phyloP scores from a whole-genome alignment of 2,113 vertebrate species.

The Silurus meridionalis region DNA sequence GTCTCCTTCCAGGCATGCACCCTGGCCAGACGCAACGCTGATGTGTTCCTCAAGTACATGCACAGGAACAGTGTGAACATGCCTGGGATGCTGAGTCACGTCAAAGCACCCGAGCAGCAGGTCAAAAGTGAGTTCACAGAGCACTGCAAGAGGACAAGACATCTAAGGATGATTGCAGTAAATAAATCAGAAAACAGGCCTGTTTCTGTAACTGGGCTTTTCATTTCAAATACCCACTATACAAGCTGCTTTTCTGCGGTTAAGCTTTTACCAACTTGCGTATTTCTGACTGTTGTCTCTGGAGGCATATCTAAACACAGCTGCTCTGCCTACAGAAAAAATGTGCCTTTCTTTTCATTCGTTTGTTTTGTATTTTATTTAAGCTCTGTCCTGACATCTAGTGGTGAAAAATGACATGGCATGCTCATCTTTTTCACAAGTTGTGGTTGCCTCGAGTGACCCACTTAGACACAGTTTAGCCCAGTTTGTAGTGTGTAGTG shows the following conservation, averaged over 20 bases:
- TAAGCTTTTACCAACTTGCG: constrained; percentile 20
- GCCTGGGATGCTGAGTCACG: constrained; percentile 96
- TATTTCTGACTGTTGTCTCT: constrained; percentile 25
- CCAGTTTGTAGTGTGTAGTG: constrained; percentile 46
- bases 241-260: constrained; percentile 13
- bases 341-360: not conserved
- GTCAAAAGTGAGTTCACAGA: constrained; percentile 88
- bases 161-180: not conserved
- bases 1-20: constrained; percentile 85
- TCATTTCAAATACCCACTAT: not conserved
- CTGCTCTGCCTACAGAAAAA: constrained; percentile 5
- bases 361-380: not conserved
- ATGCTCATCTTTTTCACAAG: not conserved
- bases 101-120: constrained; percentile 97
- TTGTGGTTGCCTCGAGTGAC: constrained; percentile 37
- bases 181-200: not conserved
- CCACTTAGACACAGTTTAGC: constrained; percentile 54
- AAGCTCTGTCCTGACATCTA: constrained; percentile 31
- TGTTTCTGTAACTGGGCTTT: not conserved
- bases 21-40: constrained; percentile 90
- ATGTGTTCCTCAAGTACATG: constrained; percentile 97
- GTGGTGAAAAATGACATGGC: constrained; percentile 9
- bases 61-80: constrained; percentile 98
- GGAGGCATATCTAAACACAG: constrained; percentile 42
- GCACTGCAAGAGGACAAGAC: not conserved